A percentile compares a stretch with the other conserved stretches of the same genome.
phyloP scores from a whole-genome alignment of 2,888 invertebrate genomes.

The Oithona nana region DNA sequence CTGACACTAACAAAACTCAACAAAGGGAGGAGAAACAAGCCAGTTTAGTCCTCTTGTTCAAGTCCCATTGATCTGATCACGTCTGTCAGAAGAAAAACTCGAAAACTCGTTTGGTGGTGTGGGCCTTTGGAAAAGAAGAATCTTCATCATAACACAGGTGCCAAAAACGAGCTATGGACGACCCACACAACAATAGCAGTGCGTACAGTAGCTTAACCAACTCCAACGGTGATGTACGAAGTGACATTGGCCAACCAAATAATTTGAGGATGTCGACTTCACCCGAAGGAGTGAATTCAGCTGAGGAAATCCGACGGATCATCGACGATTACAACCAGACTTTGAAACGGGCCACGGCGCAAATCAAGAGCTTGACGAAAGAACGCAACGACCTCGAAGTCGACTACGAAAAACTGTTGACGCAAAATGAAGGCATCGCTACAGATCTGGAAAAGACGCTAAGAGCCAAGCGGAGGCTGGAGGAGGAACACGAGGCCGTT shows the following conservation, averaged over 20 bases:
- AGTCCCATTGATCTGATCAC: too few relatives aligned
- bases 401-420: conserved; percentile 6
- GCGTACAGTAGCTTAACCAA: conserved; percentile 1
- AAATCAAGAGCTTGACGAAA: conserved; percentile 5
- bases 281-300: neutral
- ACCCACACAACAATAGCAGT: neutral
- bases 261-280: neutral
- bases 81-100: too few relatives aligned
- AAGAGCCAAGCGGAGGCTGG: neutral
- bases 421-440: conserved; percentile 7
- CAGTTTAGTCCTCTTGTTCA: too few relatives aligned
- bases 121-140: too few relatives aligned
- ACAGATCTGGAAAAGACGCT: neutral
- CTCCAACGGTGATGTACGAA: neutral
- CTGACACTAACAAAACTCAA: too few relatives aligned
- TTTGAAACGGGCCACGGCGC: conserved; percentile 2
- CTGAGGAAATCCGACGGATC: conserved; percentile 8
- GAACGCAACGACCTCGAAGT: neutral
- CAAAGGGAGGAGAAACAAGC: too few relatives aligned
- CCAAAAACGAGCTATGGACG: too few relatives aligned
- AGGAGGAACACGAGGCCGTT: conserved; percentile 1
- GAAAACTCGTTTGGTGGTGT: too few relatives aligned
- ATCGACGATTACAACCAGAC: conserved; percentile 4
- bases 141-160: too few relatives aligned
- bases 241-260: neutral